A percentile compares a stretch with the other conserved stretches of the same genome.
These are phyloP conservation scores for Chaenogobius annularis DNA, from an alignment of 2,113 vertebrate genomes.

Conservation along the genomic window DNA sequence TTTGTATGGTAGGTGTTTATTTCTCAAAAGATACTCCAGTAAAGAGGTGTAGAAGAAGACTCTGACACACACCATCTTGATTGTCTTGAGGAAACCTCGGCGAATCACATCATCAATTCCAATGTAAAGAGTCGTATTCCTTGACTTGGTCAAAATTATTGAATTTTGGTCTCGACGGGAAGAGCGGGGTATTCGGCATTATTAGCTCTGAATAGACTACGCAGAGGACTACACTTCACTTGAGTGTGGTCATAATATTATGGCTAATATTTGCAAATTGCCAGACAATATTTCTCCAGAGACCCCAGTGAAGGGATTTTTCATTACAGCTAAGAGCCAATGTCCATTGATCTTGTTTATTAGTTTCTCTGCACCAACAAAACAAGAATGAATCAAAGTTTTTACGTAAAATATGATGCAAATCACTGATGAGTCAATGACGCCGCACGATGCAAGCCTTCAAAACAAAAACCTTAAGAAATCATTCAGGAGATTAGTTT, in stretches of 20 bases:
- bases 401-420: not conserved
- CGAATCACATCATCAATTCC: too few species aligned
- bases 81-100: too few species aligned
- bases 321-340: not conserved
- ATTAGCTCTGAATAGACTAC: not conserved
- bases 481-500: not conserved
- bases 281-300: not conserved
- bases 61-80: too few species aligned
- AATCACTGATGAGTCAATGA: not conserved
- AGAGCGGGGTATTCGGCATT: too few species aligned
- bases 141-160: too few species aligned
- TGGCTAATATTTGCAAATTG: not conserved
- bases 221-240: not conserved
- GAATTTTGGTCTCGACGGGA: too few species aligned
- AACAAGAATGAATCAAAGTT: not conserved
- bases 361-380: not conserved
- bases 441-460: not conserved
- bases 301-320: not conserved
- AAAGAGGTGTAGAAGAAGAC: too few species aligned
- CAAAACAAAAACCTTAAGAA: not conserved
- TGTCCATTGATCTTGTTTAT: constrained; percentile 12
- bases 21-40: too few species aligned
- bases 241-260: not conserved
- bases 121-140: too few species aligned
- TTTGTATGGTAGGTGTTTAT: too few species aligned